Evolutionary conservation across 2,113 vertebrate genomes (phyloP).

Genomic region (Salminus brasiliensis): DNA sequence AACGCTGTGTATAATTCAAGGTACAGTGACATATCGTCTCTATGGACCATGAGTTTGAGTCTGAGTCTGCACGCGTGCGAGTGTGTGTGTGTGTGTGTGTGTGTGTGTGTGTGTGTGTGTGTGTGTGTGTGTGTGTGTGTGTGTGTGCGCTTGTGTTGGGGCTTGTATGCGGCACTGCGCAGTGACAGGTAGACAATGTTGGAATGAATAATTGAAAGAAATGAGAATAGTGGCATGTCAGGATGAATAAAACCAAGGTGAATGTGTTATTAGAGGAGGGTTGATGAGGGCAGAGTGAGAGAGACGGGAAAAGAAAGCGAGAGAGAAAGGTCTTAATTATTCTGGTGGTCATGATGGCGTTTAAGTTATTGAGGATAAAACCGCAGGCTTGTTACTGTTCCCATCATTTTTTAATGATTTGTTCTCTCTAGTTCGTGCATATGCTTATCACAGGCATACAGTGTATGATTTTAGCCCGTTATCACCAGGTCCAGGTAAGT

Average conservation of each 20-base stretch:
- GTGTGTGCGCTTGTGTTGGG: background rate
- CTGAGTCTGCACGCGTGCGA: background rate
- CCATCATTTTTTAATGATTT: too few relatives aligned
- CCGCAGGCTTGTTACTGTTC: background rate
- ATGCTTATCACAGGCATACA: too few relatives aligned
- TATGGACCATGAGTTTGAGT: background rate
- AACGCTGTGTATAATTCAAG: conserved; percentile 22
- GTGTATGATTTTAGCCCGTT: too few relatives aligned
- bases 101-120: background rate
- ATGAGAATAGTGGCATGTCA: background rate
- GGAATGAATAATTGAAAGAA: conserved; percentile 34
- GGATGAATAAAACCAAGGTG: conserved; percentile 12
- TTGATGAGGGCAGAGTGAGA: background rate
- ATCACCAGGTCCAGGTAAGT: too few relatives aligned
- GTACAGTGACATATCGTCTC: background rate
- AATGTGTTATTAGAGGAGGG: conserved; percentile 26
- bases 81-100: too few relatives aligned
- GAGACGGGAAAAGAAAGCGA: background rate
- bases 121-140: too few relatives aligned
- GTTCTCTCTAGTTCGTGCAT: too few relatives aligned
- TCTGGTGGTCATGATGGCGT: background rate
- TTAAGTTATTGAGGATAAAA: conserved; percentile 1
- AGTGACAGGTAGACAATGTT: conserved; percentile 42
- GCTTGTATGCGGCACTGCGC: background rate
- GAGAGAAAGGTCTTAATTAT: conserved; percentile 4